Evolutionary conservation across 2,888 invertebrate species (phyloP), one percentile per base, ranked within the genome.

Genomic region (Helleia helle): DNA sequence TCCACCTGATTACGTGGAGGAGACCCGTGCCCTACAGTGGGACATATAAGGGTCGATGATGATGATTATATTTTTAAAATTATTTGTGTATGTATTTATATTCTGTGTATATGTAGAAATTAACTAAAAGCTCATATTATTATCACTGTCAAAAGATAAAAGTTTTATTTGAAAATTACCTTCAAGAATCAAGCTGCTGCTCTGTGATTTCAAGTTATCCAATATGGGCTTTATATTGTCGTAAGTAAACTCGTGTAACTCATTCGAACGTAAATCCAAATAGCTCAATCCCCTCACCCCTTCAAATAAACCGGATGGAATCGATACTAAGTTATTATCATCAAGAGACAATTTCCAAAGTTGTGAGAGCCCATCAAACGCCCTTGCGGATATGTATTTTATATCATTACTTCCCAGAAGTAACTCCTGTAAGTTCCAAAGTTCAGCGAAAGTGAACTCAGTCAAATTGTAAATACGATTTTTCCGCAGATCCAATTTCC

Each of bases 381-480:
- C 94, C 43, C 91, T 87, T 56, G 91, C 91, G 7, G 91, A 91
- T 54, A 95, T 90, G 60, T 89, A 89, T 72, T 90, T 88, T 59
- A 92, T 86, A 52, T 87, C 86, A 64, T 91, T 91, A 60, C 89
- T 88, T 58, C 91, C 91, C 56, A 93, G 72, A 31, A 90, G 86
- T 57, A 93, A 71, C 59, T 92, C 91, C 41, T 88, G 87, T 25
- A 93, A 75, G 56, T 90, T 90, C 83, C 92, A 91, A 67, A 93
- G 77, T 64, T 94, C 93, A 1, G 90, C 89, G 71, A 95, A 94
- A 22, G 91, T 92, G 48, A 91, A 89, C 55, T 93, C 93, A 2
- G 92, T 92, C 56, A 95, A 87, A 77, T 91, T 91, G 54, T 90
- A 88, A 58, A 95, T 88, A 59, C 88, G 87, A 68, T 95, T 95